Evolutionary conservation across 92 coral and sea anemone species (phyloP).

Genomic region (Hydrozoanthus gracilis): DNA sequence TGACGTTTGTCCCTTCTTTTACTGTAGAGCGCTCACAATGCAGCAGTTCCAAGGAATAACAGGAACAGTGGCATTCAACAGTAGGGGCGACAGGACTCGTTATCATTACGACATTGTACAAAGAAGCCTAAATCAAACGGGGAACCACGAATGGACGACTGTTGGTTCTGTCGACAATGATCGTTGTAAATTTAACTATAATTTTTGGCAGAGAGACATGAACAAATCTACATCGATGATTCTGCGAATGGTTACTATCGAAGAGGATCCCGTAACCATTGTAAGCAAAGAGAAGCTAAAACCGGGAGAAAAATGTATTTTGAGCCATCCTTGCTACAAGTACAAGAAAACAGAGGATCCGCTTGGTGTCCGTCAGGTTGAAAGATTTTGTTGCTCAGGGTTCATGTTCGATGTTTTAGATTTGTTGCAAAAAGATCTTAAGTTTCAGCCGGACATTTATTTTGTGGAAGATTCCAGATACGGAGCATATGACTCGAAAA

Average conservation of each 20-base stretch:
- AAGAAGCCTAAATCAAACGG: slow-evolving; percentile 5
- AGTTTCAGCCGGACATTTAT: slow-evolving; percentile 71
- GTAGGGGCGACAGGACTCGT: slow-evolving; percentile 54
- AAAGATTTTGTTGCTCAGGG: slow-evolving; percentile 82
- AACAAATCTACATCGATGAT: slow-evolving; percentile 18
- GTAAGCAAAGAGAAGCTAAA: slow-evolving; percentile 43
- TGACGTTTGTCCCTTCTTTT: not conserved
- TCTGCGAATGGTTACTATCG: slow-evolving; percentile 66
- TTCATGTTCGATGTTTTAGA: slow-evolving; percentile 75
- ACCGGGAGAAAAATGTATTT: slow-evolving; percentile 56
- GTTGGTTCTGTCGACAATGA: slow-evolving; percentile 60
- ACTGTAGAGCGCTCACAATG: slow-evolving; percentile 36
- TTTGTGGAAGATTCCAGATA: slow-evolving; percentile 75
- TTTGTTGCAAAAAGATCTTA: slow-evolving; percentile 62
- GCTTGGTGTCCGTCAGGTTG: slow-evolving; percentile 12
- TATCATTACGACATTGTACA: slow-evolving; percentile 64
- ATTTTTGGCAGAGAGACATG: slow-evolving; percentile 61
- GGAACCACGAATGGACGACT: slow-evolving; percentile 52
- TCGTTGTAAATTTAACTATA: slow-evolving; percentile 34
- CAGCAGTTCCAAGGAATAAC: slow-evolving; percentile 57
- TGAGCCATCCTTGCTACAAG: slow-evolving; percentile 63
- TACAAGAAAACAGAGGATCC: slow-evolving; percentile 43
- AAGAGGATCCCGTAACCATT: slow-evolving; percentile 70
- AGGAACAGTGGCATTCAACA: slow-evolving; percentile 56
- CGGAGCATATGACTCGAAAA: slow-evolving; percentile 68